phyloP scores from a whole-genome alignment of 2,113 vertebrate genomes.

The Pelodiscus sinensis region DNA sequence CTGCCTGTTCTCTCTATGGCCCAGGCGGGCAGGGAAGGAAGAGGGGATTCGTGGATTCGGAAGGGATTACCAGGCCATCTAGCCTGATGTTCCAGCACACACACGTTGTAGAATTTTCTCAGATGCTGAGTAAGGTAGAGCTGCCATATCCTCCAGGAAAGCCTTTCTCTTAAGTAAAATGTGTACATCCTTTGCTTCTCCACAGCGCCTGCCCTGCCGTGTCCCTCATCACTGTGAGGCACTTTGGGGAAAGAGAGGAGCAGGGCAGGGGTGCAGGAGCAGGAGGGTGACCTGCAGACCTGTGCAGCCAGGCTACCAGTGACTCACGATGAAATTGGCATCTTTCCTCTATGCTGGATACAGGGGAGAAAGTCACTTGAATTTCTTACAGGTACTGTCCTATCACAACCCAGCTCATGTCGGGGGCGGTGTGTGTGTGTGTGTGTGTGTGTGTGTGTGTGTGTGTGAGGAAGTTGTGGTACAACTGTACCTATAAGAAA shows the following conservation, averaged over 20 bases:
- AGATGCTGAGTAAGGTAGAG: background rate
- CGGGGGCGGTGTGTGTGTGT: too few species aligned
- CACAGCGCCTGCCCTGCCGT: background rate
- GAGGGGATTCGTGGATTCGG: background rate
- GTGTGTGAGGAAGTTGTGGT: too few species aligned
- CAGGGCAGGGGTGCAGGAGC: too few species aligned
- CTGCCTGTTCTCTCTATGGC: background rate
- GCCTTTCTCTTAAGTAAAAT: background rate
- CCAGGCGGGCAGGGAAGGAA: background rate
- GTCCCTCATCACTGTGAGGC: background rate
- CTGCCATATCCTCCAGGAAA: background rate
- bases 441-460: too few species aligned
- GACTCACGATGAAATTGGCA: background rate
- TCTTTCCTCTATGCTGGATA: background rate
- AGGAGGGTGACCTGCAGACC: background rate
- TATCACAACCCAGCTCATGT: too few species aligned
- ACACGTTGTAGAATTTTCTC: background rate
- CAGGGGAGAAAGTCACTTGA: too few species aligned
- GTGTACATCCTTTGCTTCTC: background rate
- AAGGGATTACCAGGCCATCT: background rate
- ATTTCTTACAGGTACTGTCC: too few species aligned
- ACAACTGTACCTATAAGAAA: too few species aligned
- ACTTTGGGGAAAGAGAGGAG: background rate
- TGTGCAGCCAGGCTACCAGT: background rate
- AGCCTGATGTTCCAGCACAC: background rate